A percentile compares a stretch with the other conserved stretches of the same genome.
Evolutionary conservation across 1,140 invertebrate species (phyloP).

Genomic region (Cotesia vestalis): DNA sequence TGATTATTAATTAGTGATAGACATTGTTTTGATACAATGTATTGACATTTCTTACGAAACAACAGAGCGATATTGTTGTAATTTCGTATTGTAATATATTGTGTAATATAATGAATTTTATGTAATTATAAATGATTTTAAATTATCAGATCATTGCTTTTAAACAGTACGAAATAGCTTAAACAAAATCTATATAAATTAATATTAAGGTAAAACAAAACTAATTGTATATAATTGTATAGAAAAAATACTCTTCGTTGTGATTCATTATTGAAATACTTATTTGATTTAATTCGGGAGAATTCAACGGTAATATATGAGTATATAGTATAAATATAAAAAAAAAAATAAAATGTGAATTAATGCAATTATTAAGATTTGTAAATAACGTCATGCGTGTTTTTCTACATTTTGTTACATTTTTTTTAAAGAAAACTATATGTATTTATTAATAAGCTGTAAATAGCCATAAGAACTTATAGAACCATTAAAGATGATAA

Average conservation of each 20-base stretch:
- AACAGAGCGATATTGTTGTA: slow-evolving; percentile 14
- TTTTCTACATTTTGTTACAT: slow-evolving; percentile 61
- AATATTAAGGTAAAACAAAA: not conserved
- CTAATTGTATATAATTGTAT: slow-evolving; percentile 29
- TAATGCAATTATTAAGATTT: slow-evolving; percentile 41
- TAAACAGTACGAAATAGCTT: not conserved
- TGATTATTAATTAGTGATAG: slow-evolving; percentile 8
- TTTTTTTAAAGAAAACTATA: slow-evolving; percentile 44
- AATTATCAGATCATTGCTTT: not conserved
- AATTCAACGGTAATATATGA: slow-evolving; percentile 34
- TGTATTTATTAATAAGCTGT: slow-evolving; percentile 47
- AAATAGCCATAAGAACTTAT: slow-evolving; percentile 45
- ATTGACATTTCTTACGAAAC: not conserved
- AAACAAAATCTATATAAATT: not conserved
- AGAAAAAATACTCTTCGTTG: slow-evolving; percentile 35
- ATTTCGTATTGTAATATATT: slow-evolving; percentile 50
- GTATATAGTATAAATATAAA: slow-evolving; percentile 31
- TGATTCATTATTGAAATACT: slow-evolving; percentile 43
- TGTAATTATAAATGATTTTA: slow-evolving; percentile 5
- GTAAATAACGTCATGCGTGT: slow-evolving; percentile 53
- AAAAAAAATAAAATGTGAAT: slow-evolving; percentile 24
- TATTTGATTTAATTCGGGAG: slow-evolving; percentile 35
- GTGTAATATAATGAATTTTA: slow-evolving; percentile 44
- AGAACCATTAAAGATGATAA: slow-evolving; percentile 36
- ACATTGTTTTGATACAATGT: not conserved